Conservation (phyloP, 2,113 vertebrate genomes). For the Aspidoscelis tigris region DNA sequence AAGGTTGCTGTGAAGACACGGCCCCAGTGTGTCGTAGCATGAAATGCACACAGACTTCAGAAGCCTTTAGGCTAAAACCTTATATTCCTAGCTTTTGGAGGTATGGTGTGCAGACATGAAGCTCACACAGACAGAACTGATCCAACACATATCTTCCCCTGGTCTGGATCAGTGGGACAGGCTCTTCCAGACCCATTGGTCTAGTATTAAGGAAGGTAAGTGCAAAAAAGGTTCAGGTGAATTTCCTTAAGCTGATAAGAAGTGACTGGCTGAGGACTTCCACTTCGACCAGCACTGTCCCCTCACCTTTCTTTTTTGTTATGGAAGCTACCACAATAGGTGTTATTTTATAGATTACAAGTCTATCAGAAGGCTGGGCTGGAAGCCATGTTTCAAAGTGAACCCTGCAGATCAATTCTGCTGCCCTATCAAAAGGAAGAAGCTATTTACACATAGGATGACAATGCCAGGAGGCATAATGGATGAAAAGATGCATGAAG, state of each 20-base stretch:
- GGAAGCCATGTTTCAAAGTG: constrained; percentile 41
- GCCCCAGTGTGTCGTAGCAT: too few relatives aligned
- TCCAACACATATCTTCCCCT: too few relatives aligned
- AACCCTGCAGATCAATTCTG: constrained; percentile 27
- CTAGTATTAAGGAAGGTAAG: too few relatives aligned
- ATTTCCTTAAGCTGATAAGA: constrained; percentile 18
- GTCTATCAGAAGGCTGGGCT: constrained; percentile 29
- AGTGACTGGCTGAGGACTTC: neutral
- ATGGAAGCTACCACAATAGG: constrained; percentile 31
- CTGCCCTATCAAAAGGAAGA: constrained; percentile 23
- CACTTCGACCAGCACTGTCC: neutral
- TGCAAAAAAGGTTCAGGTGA: too few relatives aligned
- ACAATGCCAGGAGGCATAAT: neutral
- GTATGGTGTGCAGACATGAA: too few relatives aligned
- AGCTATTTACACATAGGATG: constrained; percentile 12
- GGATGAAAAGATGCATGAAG: constrained; percentile 14
- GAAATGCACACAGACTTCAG: too few relatives aligned
- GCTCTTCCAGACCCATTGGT: too few relatives aligned
- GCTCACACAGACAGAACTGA: too few relatives aligned
- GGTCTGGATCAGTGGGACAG: too few relatives aligned
- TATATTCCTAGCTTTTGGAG: too few relatives aligned
- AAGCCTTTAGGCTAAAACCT: too few relatives aligned
- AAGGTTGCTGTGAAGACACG: too few relatives aligned
- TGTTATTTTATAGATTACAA: constrained; percentile 64
- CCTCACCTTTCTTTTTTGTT: neutral